A percentile compares a stretch with the other conserved stretches of the same genome.
Evolutionary conservation across 2,113 vertebrate species (phyloP).

Genomic region (Gracilinanus agilis): DNA sequence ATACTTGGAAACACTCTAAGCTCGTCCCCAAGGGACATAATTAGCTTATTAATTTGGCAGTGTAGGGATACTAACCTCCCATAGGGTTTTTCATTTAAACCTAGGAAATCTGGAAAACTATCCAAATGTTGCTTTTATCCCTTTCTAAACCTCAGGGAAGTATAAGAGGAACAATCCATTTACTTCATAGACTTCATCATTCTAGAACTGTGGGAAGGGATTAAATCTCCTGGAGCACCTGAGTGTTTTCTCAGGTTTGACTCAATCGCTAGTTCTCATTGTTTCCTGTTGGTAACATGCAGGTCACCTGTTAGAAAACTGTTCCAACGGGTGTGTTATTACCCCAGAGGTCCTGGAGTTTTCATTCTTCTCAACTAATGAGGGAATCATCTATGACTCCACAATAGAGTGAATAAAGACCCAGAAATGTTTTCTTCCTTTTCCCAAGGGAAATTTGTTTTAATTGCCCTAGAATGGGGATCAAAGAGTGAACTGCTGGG

Average conservation of each 20-base stretch:
- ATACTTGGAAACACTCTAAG: neutral
- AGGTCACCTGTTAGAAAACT: conserved; percentile 8
- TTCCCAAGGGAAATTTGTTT: neutral
- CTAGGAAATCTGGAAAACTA: neutral
- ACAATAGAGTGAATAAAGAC: conserved; percentile 19
- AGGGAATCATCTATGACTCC: conserved; percentile 50
- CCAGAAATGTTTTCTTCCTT: conserved; percentile 22
- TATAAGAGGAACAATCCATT: neutral
- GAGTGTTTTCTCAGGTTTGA: conserved; percentile 39
- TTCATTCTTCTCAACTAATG: conserved; percentile 50
- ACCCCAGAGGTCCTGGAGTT: conserved; percentile 18
- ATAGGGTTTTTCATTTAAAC: neutral
- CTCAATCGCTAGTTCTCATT: conserved; percentile 45
- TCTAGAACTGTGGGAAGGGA: neutral
- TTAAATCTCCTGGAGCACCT: neutral
- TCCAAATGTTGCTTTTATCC: neutral
- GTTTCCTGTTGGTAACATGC: conserved; percentile 46
- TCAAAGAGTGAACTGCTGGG: neutral
- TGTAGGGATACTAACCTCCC: neutral
- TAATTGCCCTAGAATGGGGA: neutral
- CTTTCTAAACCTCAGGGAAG: neutral
- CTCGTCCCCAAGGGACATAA: neutral
- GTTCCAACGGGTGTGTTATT: conserved; percentile 46
- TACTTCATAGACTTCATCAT: neutral
- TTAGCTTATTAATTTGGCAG: neutral